These are phyloP conservation scores for Pampus argenteus DNA, from an alignment of 2,797 vertebrate species.

Conservation along the genomic window DNA sequence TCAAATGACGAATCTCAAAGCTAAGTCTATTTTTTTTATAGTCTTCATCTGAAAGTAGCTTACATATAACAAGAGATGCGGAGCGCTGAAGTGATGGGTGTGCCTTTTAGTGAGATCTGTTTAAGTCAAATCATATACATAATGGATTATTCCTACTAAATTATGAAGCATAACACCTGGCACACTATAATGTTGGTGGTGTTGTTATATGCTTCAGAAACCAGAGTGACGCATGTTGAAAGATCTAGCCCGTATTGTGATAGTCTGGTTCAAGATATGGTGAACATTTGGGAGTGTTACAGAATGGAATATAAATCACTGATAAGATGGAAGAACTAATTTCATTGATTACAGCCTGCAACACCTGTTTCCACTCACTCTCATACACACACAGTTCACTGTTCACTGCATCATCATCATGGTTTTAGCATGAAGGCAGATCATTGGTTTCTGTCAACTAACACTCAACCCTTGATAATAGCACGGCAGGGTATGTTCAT, in stretches of 20 bases:
- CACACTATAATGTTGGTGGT: slow-evolving; percentile 45
- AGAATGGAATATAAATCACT: background rate
- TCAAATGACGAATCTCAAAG: slow-evolving; percentile 18
- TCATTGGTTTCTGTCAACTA: slow-evolving; percentile 81
- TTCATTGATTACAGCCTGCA: background rate
- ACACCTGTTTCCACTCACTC: background rate
- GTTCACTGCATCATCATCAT: no score
- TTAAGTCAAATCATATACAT: slow-evolving; percentile 71
- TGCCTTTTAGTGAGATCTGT: slow-evolving; percentile 63
- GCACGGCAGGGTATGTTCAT: slow-evolving; percentile 59
- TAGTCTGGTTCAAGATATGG: background rate
- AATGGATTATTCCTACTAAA: slow-evolving; percentile 73
- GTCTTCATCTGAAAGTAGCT: slow-evolving; percentile 15
- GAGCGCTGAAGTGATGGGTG: slow-evolving; percentile 41
- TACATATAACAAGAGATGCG: slow-evolving; percentile 23
- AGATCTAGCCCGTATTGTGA: slow-evolving; percentile 30
- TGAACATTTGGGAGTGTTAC: background rate
- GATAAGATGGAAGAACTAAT: background rate
- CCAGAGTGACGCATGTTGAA: slow-evolving; percentile 32
- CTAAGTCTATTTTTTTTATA: slow-evolving; percentile 8
- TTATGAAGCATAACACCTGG: slow-evolving; percentile 75
- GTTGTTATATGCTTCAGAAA: slow-evolving; percentile 53
- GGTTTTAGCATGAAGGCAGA: slow-evolving; percentile 68
- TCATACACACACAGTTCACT: slow-evolving; percentile 36
- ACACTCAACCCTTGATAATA: slow-evolving; percentile 81